Conservation (phyloP, 1,140 invertebrate species). For the Rhagoletis zephyria region DNA sequence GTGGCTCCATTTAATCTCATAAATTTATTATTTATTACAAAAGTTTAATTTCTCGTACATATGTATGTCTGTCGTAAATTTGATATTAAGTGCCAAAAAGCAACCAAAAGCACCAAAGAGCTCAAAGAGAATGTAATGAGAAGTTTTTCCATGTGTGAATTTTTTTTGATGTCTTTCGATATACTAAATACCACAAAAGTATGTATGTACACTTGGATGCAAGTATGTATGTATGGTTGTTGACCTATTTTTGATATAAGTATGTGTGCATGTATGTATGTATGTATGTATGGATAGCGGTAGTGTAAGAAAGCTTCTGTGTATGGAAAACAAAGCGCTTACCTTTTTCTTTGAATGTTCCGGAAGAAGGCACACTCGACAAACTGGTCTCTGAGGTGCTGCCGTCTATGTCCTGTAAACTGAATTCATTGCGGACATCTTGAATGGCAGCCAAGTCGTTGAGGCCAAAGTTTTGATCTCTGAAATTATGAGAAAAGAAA, state of each 20-base stretch:
- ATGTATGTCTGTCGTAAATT: background rate
- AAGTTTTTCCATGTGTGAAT: background rate
- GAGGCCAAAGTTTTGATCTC: slow-evolving; percentile 76
- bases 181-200: background rate
- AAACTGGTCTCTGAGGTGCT: slow-evolving; percentile 63
- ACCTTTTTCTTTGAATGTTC: slow-evolving; percentile 77
- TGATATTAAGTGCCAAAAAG: slow-evolving; percentile 5
- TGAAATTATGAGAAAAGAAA: slow-evolving; percentile 53
- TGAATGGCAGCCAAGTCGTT: slow-evolving; percentile 75
- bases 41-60: background rate
- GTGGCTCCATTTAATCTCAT: no score
- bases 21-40: background rate
- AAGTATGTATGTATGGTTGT: background rate
- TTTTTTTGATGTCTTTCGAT: background rate
- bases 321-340: slow-evolving; percentile 58
- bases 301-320: background rate
- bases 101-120: slow-evolving; percentile 22
- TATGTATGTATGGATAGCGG: no score
- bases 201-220: background rate
- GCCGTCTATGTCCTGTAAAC: slow-evolving; percentile 75
- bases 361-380: slow-evolving; percentile 68
- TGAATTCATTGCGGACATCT: slow-evolving; percentile 75
- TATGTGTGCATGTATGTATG: background rate
- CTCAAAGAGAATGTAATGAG: no score
- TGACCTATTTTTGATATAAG: background rate